Base-by-base conservation (phyloP, 2,888 invertebrate species). In the Galeruca laticollis region DNA sequence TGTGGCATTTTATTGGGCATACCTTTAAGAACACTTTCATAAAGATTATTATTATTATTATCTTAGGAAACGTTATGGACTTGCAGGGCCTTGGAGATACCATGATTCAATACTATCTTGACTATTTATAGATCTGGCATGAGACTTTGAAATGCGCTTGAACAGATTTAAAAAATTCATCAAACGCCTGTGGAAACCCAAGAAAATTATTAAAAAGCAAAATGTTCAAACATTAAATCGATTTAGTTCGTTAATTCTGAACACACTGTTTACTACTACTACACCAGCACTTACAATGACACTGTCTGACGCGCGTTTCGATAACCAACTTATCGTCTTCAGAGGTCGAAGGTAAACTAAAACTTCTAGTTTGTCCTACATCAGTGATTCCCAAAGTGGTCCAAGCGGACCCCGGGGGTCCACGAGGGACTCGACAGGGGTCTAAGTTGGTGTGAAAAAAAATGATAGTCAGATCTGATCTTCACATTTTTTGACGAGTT, bases 101-200 rank as follows among this genome's bases (percentile, higher is more conserved):
- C 52, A 52, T n/a, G 52, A 13, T 52, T 52, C 52, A 10, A 26
- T 52, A n/a, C 52, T 10, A 52, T 52, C 52, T 52, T 52, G 52
- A 26, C 52, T 52, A 26, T 2, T 52, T 52, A 52, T 26, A 26
- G 21, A 52, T 21, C 26, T n/a, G 52, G 13, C 6, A 13, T 21
- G 21, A n/a, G 52, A 11, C 9, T 52, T 52, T 52, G 52, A 52
- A 52, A 52, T 26, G n/a, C 26, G 52, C 52, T 52, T 52, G 21
- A 52, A 52, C n/a, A 52, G 21, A 26, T n/a, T 52, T 52, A 52
- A 26, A 52, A 52, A 26, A 52, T 52, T 20, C 21, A 26, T 26
- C 26, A 52, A 52, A 26, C 52, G 21, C 52, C 52, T 52, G 52
- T 52, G 52, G 26, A 52, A 52, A 52, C 26, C 52, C 21, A 52